A percentile compares a stretch with the other conserved stretches of the same genome.
These are phyloP conservation scores for Parnassius smintheus DNA, from an alignment of 2,888 invertebrate species.

Conservation along the genomic window DNA sequence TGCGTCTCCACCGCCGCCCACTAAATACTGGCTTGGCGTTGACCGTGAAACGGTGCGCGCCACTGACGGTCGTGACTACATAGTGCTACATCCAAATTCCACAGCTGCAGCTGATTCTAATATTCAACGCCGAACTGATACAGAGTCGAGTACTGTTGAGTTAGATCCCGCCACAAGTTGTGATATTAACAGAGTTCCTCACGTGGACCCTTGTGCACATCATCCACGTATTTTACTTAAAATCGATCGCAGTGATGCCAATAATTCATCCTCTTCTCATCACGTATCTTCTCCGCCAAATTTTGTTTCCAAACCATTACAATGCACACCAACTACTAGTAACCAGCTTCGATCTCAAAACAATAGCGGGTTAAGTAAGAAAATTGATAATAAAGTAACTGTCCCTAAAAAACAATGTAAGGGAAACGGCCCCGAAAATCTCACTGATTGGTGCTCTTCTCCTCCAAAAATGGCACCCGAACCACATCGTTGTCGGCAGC, in stretches of 20 bases:
- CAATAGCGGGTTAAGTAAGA: constrained; percentile 8
- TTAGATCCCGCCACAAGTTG: constrained; percentile 43
- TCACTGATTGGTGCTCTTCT: constrained; percentile 32
- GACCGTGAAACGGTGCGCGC: constrained; percentile 43
- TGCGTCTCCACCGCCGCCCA: constrained; percentile 33
- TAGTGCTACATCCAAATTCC: constrained; percentile 26
- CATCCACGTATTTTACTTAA: constrained; percentile 46
- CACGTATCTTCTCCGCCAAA: neutral
- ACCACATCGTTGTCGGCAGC: constrained; percentile 31
- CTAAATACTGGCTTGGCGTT: constrained; percentile 29
- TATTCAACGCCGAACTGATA: constrained; percentile 29
- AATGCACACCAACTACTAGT: neutral
- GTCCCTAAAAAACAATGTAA: constrained; percentile 23
- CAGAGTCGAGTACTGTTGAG: constrained; percentile 38
- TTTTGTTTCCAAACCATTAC: neutral
- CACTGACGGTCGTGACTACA: constrained; percentile 44
- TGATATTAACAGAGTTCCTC: constrained; percentile 29
- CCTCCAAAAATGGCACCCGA: constrained; percentile 27
- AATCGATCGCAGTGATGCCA: constrained; percentile 41
- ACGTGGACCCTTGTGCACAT: constrained; percentile 52
- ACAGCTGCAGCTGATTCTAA: constrained; percentile 26
- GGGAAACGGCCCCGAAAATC: constrained; percentile 11
- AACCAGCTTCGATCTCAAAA: neutral
- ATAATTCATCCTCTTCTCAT: neutral
- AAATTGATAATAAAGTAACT: constrained; percentile 20